Percentiles rank a stretch among this genome's conserved stretches.
These are phyloP conservation scores for Ovis aries DNA, from an alignment of 2,113 vertebrate species.

Conservation along the genomic window ARS-UI_Ramb_v3.0 NC_056058.1:47317001-47317500, in stretches of 20 bases:
- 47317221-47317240: background rate
- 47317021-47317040: background rate
- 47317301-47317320: background rate
- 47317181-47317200: background rate
- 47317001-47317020: conserved; percentile 53
- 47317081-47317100: background rate
- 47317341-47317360: conserved; percentile 53
- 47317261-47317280: background rate
- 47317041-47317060: background rate
- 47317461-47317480: background rate
- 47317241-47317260: background rate
- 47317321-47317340: background rate
- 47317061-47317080: background rate
- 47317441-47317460: background rate
- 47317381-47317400: conserved; percentile 70
- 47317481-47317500: background rate
- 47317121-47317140: conserved; percentile 38
- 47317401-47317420: background rate
- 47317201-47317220: background rate
- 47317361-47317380: conserved; percentile 56
- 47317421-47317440: background rate
- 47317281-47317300: background rate
- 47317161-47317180: conserved; percentile 12
- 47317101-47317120: conserved; percentile 32
- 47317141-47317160: background rate